Conservation (phyloP, 2,797 vertebrate genomes). For the Macropus fuliginosus region DNA sequence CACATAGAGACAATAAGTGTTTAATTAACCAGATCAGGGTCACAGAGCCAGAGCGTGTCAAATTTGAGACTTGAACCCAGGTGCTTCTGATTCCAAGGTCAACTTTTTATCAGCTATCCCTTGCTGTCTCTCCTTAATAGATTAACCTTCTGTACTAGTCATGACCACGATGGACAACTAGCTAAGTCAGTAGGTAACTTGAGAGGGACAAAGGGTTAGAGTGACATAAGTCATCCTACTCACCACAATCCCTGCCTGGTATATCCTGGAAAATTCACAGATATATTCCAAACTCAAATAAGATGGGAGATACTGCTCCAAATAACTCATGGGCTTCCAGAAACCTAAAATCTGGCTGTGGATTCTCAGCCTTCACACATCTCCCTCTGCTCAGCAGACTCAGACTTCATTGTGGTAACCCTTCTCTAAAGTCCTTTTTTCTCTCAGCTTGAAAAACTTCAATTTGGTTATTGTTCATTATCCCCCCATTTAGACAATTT, state of each 20-base stretch:
- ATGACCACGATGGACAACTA: neutral
- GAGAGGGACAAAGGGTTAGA: neutral
- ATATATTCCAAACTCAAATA: neutral
- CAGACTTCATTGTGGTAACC: neutral
- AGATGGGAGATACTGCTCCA: neutral
- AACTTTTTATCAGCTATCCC: neutral
- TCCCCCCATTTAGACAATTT: constrained; percentile 74
- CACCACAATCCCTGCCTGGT: neutral
- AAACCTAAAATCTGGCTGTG: neutral
- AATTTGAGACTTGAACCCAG: neutral
- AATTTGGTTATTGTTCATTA: constrained; percentile 73
- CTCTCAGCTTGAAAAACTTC: constrained; percentile 60
- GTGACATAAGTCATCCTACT: neutral
- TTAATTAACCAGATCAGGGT: neutral
- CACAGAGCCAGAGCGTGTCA: neutral
- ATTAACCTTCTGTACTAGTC: neutral
- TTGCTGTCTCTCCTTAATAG: neutral
- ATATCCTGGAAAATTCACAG: neutral
- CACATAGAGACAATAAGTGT: neutral
- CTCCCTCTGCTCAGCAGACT: neutral
- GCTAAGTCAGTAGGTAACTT: neutral
- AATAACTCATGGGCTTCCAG: neutral
- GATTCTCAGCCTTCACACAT: neutral
- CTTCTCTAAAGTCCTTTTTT: constrained; percentile 58
- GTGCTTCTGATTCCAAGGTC: neutral